A percentile compares a stretch with the other conserved stretches of the same genome.
Conservation (phyloP, 2,113 vertebrate genomes). For the Cyanocitta stelleri region DNA sequence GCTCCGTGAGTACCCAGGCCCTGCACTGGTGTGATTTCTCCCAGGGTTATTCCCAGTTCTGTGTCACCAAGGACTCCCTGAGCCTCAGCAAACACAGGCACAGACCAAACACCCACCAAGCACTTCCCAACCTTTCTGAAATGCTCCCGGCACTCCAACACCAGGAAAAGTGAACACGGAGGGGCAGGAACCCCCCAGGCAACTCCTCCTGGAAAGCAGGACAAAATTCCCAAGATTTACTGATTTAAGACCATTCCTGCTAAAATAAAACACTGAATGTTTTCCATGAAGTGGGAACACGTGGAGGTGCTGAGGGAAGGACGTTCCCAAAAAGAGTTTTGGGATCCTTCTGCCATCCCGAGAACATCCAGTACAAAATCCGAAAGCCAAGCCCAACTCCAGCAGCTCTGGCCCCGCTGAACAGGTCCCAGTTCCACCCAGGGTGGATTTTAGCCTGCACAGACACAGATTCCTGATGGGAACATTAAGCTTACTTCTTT, state of each 20-base stretch:
- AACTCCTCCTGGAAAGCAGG: background rate
- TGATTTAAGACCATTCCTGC: background rate
- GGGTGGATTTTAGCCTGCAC: background rate
- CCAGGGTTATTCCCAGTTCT: background rate
- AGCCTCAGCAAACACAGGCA: background rate
- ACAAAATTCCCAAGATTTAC: background rate
- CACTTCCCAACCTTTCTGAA: fast-evolving
- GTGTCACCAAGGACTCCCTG: background rate
- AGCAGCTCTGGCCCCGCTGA: background rate
- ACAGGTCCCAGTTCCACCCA: background rate
- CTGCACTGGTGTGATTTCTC: fast-evolving
- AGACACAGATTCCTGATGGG: background rate
- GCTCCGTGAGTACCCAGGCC: no score
- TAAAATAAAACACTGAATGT: background rate
- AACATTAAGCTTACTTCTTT: background rate
- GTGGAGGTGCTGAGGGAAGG: background rate
- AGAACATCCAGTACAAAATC: background rate
- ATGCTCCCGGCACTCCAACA: fast-evolving
- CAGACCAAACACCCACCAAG: background rate
- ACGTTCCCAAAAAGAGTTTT: background rate
- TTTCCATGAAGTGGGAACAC: background rate
- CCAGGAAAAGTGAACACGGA: fast-evolving
- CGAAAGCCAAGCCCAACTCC: background rate
- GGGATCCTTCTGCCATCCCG: background rate
- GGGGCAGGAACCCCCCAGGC: background rate